A percentile compares a stretch with the other conserved stretches of the same genome.
phyloP scores from a whole-genome alignment of 2,888 invertebrate genomes.

The Pocota personata region DNA sequence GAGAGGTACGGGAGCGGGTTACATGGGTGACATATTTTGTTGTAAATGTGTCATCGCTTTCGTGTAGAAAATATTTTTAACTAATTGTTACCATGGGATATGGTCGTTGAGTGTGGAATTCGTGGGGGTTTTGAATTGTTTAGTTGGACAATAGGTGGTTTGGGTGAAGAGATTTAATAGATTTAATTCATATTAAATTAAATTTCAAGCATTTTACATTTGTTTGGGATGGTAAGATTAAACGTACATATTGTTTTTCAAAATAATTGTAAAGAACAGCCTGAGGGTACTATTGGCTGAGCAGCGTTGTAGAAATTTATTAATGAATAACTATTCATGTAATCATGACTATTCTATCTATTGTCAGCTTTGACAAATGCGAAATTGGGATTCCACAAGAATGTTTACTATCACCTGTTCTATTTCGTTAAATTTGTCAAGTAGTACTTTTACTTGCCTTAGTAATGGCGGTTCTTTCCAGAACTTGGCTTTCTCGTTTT shows the following conservation, averaged over 20 bases:
- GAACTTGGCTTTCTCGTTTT: too few relatives aligned
- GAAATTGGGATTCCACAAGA: too few relatives aligned
- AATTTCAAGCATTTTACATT: not conserved
- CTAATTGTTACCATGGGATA: slow-evolving; percentile 39
- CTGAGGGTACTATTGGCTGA: too few relatives aligned
- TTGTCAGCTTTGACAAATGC: too few relatives aligned
- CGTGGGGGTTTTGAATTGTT: not conserved
- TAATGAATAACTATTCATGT: too few relatives aligned
- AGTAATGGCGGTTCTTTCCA: too few relatives aligned
- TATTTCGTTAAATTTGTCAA: too few relatives aligned
- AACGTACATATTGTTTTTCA: not conserved
- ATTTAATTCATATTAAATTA: not conserved
- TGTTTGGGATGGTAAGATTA: too few relatives aligned
- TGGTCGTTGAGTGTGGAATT: not conserved
- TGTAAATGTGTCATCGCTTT: slow-evolving; percentile 61
- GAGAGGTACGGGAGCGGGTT: not conserved
- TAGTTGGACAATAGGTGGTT: not conserved
- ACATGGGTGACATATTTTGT: slow-evolving; percentile 51
- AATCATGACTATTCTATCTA: too few relatives aligned
- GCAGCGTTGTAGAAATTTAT: too few relatives aligned
- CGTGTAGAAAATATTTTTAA: slow-evolving; percentile 28
- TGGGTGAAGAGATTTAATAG: not conserved
- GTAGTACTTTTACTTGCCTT: too few relatives aligned
- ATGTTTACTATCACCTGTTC: too few relatives aligned
- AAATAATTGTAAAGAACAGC: not conserved